Base-by-base conservation (phyloP, 2,888 invertebrate genomes). In the Drosophila affinis region DNA sequence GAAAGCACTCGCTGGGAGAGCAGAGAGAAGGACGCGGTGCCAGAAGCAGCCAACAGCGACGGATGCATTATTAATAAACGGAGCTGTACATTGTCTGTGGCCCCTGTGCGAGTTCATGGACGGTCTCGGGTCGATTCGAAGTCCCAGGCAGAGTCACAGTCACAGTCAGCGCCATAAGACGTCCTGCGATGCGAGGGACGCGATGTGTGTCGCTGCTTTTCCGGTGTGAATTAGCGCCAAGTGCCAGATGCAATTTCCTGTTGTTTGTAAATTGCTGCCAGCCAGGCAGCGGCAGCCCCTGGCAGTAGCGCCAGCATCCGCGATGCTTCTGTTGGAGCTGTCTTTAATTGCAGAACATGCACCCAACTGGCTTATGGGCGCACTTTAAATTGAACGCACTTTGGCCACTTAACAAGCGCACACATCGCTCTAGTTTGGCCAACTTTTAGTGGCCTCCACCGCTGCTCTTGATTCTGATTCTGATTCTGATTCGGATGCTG, bases 171-270 rank as follows among this genome's bases (percentile, higher is more conserved):
- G 67, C n/a, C 64, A 65, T 67, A 79, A 75, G 79, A 82, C 77
- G 76, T 72, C 73, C 83, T 77, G 45, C 29, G 24, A 27, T 29
- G 46, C 59, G 17, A 32, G 49, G 51, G 39, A 39, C 14, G 6
- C 14, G 55, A 29, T 64, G 58, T 59, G 47, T 53, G 58, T 58
- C 67, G 79, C 58, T 73, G 72, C 73, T 54, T 76, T 82, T 83
- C 85, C 83, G 84, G 84, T 87, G 87, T 77, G 85, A 83, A 87
- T 84, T 84, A 83, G 83, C 87, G 81, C 73, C 81, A 79, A 83
- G 81, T 87, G 87, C 87, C 84, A 79, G 79, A 84, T 84, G 87
- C 81, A 87, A 87, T 87, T 83, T 87, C 83, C 87, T 86, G 84
- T 77, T 87, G 75, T 72, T 39, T 86, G 83, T 79, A 82, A 85